phyloP scores from a whole-genome alignment of 2,797 vertebrate species.

The Poeciliopsis infans region DNA sequence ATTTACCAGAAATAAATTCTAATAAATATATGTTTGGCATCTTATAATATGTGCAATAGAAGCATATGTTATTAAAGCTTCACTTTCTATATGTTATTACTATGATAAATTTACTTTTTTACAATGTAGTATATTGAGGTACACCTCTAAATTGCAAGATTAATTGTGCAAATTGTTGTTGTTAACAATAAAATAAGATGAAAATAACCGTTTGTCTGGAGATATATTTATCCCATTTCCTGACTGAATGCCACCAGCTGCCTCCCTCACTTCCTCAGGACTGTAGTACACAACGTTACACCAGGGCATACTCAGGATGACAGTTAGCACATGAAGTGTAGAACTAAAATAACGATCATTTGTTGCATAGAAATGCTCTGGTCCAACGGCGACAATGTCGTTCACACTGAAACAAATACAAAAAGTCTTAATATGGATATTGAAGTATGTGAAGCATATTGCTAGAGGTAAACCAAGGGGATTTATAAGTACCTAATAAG shows the following conservation, averaged over 20 bases:
- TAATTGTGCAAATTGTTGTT: neutral
- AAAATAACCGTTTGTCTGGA: constrained; percentile 81
- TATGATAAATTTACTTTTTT: neutral
- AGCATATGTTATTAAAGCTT: neutral
- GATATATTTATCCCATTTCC: constrained; percentile 91
- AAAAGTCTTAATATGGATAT: neutral
- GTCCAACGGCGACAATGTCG: constrained; percentile 87
- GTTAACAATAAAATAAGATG: neutral
- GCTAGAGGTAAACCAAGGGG: neutral
- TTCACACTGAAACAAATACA: constrained; percentile 82
- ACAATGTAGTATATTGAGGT: neutral
- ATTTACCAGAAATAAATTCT: neutral
- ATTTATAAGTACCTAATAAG: constrained; percentile 78
- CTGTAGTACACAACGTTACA: constrained; percentile 88
- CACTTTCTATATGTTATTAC: neutral
- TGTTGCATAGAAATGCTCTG: constrained; percentile 91
- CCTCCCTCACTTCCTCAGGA: constrained; percentile 85
- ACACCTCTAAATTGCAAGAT: neutral
- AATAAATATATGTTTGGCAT: neutral
- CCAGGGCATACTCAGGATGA: constrained; percentile 76
- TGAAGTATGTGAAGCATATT: neutral
- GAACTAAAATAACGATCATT: constrained; percentile 83
- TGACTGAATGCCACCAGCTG: constrained; percentile 77
- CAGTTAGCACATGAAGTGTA: constrained; percentile 27
- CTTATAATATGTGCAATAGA: neutral